These are phyloP conservation scores for Sibirionetta formosa DNA, from an alignment of 2,797 vertebrate genomes.

Conservation along the genomic window DNA sequence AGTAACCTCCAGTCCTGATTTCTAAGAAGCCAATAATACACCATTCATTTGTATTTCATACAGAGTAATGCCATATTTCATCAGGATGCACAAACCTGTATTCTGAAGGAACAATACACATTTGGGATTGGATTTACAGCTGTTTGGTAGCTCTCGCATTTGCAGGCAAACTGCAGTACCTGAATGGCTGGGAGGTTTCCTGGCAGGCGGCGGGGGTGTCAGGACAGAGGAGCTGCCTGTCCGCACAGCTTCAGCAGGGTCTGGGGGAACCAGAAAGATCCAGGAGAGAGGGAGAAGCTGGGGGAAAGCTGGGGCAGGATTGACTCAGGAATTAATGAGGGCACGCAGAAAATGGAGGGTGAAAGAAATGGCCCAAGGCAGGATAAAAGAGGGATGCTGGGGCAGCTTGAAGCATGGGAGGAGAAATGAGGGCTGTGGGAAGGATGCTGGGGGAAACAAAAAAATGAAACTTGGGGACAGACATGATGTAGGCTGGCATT, in stretches of 20 bases:
- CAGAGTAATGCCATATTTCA: slow-evolving; percentile 2
- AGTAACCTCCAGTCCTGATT: slow-evolving; percentile 27
- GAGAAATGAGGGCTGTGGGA: not conserved
- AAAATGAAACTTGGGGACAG: not conserved
- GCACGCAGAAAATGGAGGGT: not conserved
- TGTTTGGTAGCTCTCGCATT: not conserved
- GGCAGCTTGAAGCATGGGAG: not conserved
- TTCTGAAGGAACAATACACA: not conserved
- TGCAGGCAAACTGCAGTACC: not conserved
- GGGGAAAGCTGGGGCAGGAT: not conserved
- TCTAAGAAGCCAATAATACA: slow-evolving; percentile 47
- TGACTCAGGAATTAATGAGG: not conserved
- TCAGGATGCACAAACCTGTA: slow-evolving; percentile 9
- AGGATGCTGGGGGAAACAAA: not conserved
- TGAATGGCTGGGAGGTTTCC: not conserved
- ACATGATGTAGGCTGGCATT: not conserved
- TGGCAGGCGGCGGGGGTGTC: not conserved
- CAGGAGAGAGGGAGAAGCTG: not conserved
- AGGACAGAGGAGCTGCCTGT: not conserved
- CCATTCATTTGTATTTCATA: slow-evolving; percentile 43
- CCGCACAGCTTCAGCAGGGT: not conserved
- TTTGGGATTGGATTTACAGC: not conserved
- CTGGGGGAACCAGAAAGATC: not conserved
- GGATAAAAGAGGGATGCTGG: not conserved
- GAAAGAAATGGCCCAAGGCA: not conserved